Percentiles rank a stretch among this genome's conserved stretches.
phyloP scores from a whole-genome alignment of 2,113 vertebrate genomes.

The Myotis yumanensis region DNA sequence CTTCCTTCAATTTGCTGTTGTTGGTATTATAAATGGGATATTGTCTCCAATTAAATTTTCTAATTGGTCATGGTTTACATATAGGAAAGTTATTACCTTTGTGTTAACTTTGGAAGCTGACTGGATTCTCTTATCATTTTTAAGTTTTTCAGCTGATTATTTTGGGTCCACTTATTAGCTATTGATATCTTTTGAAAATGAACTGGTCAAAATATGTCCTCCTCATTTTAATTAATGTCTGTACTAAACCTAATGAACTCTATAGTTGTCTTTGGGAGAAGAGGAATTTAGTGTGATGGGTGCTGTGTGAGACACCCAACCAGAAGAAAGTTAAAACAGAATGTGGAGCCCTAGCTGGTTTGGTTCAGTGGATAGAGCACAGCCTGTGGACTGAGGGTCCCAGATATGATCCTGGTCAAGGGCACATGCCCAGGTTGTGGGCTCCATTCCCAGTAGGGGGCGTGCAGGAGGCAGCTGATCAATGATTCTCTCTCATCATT shows the following conservation, averaged over 20 bases:
- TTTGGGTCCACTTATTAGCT: background rate
- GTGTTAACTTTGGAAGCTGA: constrained; percentile 26
- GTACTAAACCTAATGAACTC: background rate
- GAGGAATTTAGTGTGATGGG: background rate
- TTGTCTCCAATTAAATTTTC: background rate
- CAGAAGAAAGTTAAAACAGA: background rate
- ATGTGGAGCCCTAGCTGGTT: background rate
- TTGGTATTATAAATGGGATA: background rate
- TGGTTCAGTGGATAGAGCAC: too few relatives aligned
- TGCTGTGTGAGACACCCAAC: background rate
- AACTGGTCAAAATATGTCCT: background rate
- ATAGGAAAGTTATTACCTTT: background rate
- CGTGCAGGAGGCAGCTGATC: too few relatives aligned
- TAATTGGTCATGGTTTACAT: background rate
- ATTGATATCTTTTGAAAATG: background rate
- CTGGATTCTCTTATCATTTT: background rate
- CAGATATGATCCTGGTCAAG: too few relatives aligned
- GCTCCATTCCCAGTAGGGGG: too few relatives aligned
- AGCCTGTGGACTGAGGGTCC: too few relatives aligned
- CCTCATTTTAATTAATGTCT: background rate
- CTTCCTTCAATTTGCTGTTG: background rate
- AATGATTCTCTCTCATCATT: too few relatives aligned
- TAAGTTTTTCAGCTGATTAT: constrained; percentile 9
- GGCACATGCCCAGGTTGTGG: too few relatives aligned
- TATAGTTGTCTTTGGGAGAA: background rate